Evolutionary conservation across 2,888 invertebrate genomes (phyloP).

Genomic region (Troides aeacus): DNA sequence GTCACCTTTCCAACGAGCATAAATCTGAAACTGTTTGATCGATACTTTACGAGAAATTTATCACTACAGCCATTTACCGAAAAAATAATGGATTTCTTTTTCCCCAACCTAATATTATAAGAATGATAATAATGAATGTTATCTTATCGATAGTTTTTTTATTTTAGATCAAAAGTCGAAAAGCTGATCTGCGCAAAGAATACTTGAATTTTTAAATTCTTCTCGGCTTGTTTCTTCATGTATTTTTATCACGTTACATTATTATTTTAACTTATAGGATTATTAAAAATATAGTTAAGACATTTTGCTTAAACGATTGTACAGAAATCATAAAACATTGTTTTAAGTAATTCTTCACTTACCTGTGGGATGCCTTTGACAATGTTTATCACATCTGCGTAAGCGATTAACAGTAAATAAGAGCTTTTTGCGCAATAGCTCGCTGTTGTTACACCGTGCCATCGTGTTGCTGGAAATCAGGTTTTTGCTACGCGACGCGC

Average conservation of each 20-base stretch:
- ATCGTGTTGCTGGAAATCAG: constrained; percentile 53
- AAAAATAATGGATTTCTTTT: no score
- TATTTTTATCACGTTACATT: not conserved
- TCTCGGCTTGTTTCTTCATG: not conserved
- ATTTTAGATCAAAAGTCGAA: not conserved
- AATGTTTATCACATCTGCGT: constrained; percentile 30
- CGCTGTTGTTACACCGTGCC: constrained; percentile 36
- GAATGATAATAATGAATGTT: not conserved
- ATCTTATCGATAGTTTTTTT: not conserved
- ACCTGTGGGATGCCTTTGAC: constrained; percentile 15
- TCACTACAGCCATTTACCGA: no score
- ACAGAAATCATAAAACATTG: not conserved
- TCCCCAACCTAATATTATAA: no score
- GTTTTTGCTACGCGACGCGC: constrained; percentile 51
- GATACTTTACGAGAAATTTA: no score
- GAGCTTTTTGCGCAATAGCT: constrained; percentile 29
- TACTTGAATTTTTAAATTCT: not conserved
- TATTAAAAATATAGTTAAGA: not conserved
- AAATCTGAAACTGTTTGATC: no score
- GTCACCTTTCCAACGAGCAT: no score
- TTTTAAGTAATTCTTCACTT: not conserved
- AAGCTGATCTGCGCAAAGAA: not conserved
- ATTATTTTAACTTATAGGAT: not conserved
- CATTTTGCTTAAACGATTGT: no score
- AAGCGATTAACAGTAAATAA: constrained; percentile 25